Conservation (phyloP, 1,140 invertebrate species). For the Drosophila neocordata region DNA sequence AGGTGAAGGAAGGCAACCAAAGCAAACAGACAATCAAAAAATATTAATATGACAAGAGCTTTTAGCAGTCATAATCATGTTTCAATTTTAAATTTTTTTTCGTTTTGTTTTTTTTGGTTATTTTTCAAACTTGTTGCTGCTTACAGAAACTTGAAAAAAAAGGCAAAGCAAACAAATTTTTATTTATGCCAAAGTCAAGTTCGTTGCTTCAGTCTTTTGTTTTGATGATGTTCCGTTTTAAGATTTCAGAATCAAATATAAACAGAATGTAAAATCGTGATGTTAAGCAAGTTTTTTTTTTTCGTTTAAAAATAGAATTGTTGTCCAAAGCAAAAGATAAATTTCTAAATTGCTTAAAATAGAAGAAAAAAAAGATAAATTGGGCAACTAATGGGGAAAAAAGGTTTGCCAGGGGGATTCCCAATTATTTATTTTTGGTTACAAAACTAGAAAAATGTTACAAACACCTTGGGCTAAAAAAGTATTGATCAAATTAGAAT, state of each 20-base stretch:
- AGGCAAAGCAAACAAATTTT: conserved; percentile 37
- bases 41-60: conserved; percentile 62
- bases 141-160: conserved; percentile 37
- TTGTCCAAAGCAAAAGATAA: no score
- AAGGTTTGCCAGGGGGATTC: no score
- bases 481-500: no score
- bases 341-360: no score
- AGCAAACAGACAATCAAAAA: conserved; percentile 11
- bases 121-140: conserved; percentile 66
- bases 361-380: no score
- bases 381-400: no score
- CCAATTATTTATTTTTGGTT: no score
- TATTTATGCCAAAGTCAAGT: conserved; percentile 64
- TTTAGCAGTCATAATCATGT: conserved; percentile 62
- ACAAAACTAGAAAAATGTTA: no score
- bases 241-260: conserved; percentile 22
- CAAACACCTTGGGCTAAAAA: no score
- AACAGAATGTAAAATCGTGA: conserved; percentile 14
- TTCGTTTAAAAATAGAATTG: no score
- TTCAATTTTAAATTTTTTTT: conserved; percentile 50
- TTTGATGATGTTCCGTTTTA: conserved; percentile 41
- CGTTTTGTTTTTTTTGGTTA: neutral
- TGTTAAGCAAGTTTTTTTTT: neutral
- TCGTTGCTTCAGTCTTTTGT: conserved; percentile 70
- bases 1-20: conserved; percentile 56